Conservation (phyloP, 1,140 invertebrate species). For the Drosophila setifemur region DNA sequence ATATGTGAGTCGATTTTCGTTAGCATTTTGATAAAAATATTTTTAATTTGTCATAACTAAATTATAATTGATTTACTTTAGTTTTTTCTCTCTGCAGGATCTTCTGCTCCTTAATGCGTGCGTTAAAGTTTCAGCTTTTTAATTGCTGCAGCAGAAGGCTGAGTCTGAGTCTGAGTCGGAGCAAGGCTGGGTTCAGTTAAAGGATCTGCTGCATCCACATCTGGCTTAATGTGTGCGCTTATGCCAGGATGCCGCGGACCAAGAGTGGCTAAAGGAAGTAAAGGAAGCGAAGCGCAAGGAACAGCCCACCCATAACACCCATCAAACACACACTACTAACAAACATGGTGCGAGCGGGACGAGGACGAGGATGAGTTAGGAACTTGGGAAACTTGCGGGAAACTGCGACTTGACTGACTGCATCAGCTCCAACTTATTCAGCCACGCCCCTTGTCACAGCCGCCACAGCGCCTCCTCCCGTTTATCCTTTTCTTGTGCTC, state of each 20-base stretch:
- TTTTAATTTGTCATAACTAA: background rate
- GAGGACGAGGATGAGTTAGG: constrained; percentile 7
- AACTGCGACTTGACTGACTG: constrained; percentile 22
- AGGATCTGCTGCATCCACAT: constrained; percentile 8
- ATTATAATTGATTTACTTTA: background rate
- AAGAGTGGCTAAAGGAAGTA: constrained; percentile 27
- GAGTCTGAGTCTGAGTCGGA: no score
- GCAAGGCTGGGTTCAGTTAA: constrained; percentile 4
- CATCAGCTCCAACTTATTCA: constrained; percentile 11
- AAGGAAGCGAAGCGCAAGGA: constrained; percentile 20
- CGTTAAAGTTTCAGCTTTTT: constrained; percentile 64
- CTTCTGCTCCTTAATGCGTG: background rate
- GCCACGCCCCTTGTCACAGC: background rate
- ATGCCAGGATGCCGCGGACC: constrained; percentile 35
- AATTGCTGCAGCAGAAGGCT: constrained; percentile 56
- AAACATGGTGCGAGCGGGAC: background rate
- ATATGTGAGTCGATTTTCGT: no score
- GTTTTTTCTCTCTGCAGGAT: background rate
- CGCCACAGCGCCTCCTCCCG: background rate
- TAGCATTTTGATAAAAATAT: no score
- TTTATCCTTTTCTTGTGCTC: background rate
- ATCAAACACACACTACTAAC: background rate
- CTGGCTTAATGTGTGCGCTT: constrained; percentile 41
- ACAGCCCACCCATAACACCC: background rate
- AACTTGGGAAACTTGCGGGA: constrained; percentile 24